Base-by-base conservation (phyloP, 2,797 vertebrate species). In the Zenarchopterus dispar region DNA sequence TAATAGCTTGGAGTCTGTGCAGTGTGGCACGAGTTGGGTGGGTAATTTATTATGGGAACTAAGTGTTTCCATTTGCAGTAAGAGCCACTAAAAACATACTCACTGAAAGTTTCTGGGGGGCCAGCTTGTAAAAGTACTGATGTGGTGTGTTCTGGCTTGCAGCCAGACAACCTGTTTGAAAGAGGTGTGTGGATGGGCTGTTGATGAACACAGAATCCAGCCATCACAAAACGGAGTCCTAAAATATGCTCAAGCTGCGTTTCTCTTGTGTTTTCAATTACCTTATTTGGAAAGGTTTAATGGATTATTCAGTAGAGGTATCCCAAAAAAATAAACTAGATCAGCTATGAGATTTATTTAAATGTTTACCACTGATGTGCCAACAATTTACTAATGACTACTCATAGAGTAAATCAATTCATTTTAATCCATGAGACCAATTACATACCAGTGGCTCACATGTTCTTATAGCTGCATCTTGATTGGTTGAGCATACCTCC, bases 61-160 rank as follows among this genome's bases (percentile, higher is more conserved):
- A 91, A 92, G 90, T 91, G 87, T 92, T 93, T 93, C 92, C 92
- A 92, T 93, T 93, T 90, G 90, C 86, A 84, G 84, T 66, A 48
- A 84, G 84, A 82, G 89, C 89, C 91, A 93, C 91, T 92, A 91
- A 93, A 92, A 93, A 92, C 91, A 91, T 80, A 69, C 88, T 74
- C 6, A 54, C 76, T 78, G 84, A 77, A 86, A 67, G 76, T 88
- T 93, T 93, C 92, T 92, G 91, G 92, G 92, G 91, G 92, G 91
- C 81, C 91, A 42, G 62, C 88, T 90, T 87, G 84, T 93, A 88
- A 91, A 92, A 87, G 82, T 70, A 80, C 83, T 72, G 80, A 90
- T 89, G 90, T 80, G 76, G 87, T 84, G 77, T 69, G 64, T 70
- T 82, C 74, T 92, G 90, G 89, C 89, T 78, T 54, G 45, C 19